Evolutionary conservation across 2,113 vertebrate genomes (phyloP), one percentile per base, ranked within the genome.

Genomic region (Ammospiza nelsoni): DNA sequence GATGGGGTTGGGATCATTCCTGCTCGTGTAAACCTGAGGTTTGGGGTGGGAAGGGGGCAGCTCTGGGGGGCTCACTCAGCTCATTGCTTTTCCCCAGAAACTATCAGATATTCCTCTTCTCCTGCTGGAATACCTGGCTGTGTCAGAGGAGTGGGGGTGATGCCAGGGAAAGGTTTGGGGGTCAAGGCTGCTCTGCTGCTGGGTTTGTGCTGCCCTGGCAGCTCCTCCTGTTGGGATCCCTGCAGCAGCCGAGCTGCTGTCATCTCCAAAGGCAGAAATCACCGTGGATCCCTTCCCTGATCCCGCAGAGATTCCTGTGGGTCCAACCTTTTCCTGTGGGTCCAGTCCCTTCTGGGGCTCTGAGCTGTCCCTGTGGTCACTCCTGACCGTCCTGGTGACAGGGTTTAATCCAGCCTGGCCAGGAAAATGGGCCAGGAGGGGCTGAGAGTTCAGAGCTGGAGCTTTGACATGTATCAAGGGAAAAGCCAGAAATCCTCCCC

Each of bases 61-160:
- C 63, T 76, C 58, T 2, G 57, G 12, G 59, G 39, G 69, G 0
- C 12, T 63, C 20, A 4, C 44, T 52, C 41, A 24, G 17, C 31
- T 13, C 0, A 0, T 1, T 9, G n/a, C 5, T 43, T 21, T 4
- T 27, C 41, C 66, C 43, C 33, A 35, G 69, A 1, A 20, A 58
- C 71, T 3, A 12, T 0, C 0, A 2, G 41, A 0, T 22, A 12
- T 66, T 48, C 55, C 22, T 22, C 19, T 27, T 21, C 75, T 4
- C 66, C 0, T 37, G 39, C 65, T n/a, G 65, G 23, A 11, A 7
- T 0, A 5, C 8, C 16, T 39, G 37, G 37, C 37, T 13, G 43
- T 11, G 63, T 4, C 63, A 39, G 20, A 14, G 9, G 1, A 14
- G 9, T 1, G 46, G 9, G 9, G 23, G 3, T 6, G 39, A 2